Evolutionary conservation across 2,888 invertebrate genomes (phyloP).

Genomic region (Timema podura): DNA sequence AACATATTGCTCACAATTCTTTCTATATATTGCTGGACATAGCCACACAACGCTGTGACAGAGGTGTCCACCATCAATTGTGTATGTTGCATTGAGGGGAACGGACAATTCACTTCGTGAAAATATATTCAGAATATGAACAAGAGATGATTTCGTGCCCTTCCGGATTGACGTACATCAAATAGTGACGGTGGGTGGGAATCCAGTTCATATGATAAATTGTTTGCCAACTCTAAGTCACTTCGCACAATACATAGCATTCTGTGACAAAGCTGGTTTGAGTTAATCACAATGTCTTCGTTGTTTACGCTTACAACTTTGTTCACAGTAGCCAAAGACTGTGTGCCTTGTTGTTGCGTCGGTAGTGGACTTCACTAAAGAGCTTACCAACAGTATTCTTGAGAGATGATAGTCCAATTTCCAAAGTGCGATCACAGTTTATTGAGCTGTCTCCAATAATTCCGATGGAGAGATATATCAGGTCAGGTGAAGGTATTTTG

Average conservation of each 20-base stretch:
- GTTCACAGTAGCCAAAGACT: conserved; percentile 4
- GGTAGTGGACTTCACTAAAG: background rate
- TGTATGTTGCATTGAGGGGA: background rate
- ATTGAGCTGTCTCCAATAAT: conserved; percentile 5
- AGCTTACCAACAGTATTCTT: conserved; percentile 3
- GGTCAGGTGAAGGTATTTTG: background rate
- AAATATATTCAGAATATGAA: conserved; percentile 4
- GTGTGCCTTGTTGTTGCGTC: background rate
- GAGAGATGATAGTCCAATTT: background rate
- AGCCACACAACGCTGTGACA: background rate
- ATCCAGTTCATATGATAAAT: background rate
- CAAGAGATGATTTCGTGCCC: conserved; percentile 10
- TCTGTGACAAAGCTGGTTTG: conserved; percentile 8
- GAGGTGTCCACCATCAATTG: conserved; percentile 6
- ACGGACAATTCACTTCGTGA: background rate
- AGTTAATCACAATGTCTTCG: conserved; percentile 9
- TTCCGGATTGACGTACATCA: background rate
- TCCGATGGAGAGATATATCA: background rate
- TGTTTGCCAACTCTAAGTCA: background rate
- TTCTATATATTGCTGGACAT: background rate
- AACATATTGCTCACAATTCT: conserved; percentile 4
- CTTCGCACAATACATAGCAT: background rate
- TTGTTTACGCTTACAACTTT: conserved; percentile 5
- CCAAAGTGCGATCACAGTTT: background rate
- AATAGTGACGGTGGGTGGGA: conserved; percentile 6